Percentiles rank a stretch among this genome's conserved stretches.
Evolutionary conservation across 2,113 vertebrate genomes (phyloP).

Genomic region (Aphyosemion australe): DNA sequence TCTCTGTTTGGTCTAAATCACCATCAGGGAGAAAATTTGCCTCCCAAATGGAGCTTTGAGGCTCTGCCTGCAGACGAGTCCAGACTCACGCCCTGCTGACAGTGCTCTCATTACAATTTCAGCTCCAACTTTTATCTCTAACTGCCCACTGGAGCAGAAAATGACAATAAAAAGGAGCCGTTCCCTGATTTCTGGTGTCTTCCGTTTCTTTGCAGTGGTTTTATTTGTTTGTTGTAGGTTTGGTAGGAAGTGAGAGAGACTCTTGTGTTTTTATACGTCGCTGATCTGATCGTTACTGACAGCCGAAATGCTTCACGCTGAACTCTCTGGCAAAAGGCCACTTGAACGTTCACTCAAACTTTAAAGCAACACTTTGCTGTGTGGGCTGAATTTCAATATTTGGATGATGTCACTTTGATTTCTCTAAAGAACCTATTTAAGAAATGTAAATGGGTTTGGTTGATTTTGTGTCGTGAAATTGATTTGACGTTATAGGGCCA

Average conservation of each 20-base stretch:
- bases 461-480: neutral
- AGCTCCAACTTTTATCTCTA: conserved; percentile 33
- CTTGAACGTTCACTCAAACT: neutral
- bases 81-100: conserved; percentile 42
- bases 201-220: neutral
- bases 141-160: conserved; percentile 36
- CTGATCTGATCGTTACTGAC: conserved; percentile 27
- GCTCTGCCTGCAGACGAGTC: conserved; percentile 42
- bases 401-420: no score
- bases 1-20: conserved; percentile 23
- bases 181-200: conserved; percentile 21
- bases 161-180: conserved; percentile 15
- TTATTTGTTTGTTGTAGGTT: neutral
- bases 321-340: conserved; percentile 7
- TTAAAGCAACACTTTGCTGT: neutral
- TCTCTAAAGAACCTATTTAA: no score
- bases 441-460: neutral
- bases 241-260: neutral
- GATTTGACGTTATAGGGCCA: no score
- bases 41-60: conserved; percentile 50
- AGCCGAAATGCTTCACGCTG: conserved; percentile 17
- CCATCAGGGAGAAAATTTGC: conserved; percentile 36
- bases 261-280: no score
- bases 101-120: conserved; percentile 57
- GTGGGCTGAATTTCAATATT: no score